Evolutionary conservation across 2,113 vertebrate species (phyloP).

Genomic region (Empidonax traillii): DNA sequence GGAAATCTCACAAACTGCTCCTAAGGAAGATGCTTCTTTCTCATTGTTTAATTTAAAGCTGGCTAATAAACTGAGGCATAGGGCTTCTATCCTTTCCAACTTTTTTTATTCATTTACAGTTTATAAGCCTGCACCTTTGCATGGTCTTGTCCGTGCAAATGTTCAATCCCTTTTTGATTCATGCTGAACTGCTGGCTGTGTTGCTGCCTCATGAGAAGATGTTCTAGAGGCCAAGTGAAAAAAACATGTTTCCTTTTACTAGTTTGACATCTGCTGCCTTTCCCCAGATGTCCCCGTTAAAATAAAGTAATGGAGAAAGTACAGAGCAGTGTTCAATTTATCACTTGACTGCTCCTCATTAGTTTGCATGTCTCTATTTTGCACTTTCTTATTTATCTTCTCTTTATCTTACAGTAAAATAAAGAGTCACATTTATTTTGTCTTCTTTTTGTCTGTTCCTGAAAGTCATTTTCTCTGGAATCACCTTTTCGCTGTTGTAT

Average conservation of each 20-base stretch:
- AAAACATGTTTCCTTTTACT: neutral
- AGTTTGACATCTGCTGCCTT: neutral
- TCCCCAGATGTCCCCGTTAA: neutral
- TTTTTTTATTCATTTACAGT: neutral
- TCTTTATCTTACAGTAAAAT: neutral
- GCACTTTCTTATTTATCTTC: neutral
- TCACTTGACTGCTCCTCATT: neutral
- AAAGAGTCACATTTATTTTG: neutral
- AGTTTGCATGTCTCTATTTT: constrained; percentile 7
- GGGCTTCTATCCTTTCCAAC: neutral
- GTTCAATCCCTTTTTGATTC: neutral
- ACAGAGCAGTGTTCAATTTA: neutral
- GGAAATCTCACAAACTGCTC: neutral
- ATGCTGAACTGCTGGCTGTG: neutral
- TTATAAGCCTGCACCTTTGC: neutral
- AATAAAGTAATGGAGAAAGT: neutral
- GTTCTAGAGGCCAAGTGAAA: neutral
- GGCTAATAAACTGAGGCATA: neutral
- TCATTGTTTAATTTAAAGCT: neutral
- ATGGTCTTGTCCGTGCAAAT: neutral
- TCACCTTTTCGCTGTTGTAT: neutral
- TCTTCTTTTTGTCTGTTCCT: neutral
- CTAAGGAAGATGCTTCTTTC: neutral
- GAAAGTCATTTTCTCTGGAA: neutral
- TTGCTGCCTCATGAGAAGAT: neutral